Conservation (phyloP, 2,797 vertebrate species). For the Emydoidea blandingii region DNA sequence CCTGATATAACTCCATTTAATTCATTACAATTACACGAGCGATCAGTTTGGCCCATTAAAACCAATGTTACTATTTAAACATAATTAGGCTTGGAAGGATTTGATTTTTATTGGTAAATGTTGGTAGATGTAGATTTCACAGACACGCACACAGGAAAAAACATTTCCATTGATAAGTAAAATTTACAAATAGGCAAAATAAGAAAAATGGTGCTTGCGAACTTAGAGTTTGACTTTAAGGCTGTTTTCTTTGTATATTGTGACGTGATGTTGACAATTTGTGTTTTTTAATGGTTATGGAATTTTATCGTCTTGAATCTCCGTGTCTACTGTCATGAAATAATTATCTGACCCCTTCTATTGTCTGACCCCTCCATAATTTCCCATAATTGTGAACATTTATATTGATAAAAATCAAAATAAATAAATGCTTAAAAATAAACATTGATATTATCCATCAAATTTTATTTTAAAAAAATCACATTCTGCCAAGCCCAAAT, state of each 20-base stretch:
- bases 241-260: background rate
- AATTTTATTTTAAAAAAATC: background rate
- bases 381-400: background rate
- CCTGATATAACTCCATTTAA: slow-evolving; percentile 16
- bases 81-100: background rate
- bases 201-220: background rate
- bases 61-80: slow-evolving; percentile 12
- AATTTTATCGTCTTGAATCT: background rate
- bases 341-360: background rate
- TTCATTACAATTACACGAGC: slow-evolving; percentile 33
- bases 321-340: background rate
- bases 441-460: background rate
- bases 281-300: background rate
- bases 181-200: background rate
- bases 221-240: background rate
- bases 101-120: background rate
- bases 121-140: background rate
- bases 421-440: background rate
- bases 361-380: background rate
- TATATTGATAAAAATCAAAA: background rate
- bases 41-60: slow-evolving; percentile 35
- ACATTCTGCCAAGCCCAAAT: background rate
- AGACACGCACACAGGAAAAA: background rate
- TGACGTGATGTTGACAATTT: background rate
- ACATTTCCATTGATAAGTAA: background rate